Base-by-base conservation (phyloP, 2,888 invertebrate genomes). In the Empis stercorea region DNA sequence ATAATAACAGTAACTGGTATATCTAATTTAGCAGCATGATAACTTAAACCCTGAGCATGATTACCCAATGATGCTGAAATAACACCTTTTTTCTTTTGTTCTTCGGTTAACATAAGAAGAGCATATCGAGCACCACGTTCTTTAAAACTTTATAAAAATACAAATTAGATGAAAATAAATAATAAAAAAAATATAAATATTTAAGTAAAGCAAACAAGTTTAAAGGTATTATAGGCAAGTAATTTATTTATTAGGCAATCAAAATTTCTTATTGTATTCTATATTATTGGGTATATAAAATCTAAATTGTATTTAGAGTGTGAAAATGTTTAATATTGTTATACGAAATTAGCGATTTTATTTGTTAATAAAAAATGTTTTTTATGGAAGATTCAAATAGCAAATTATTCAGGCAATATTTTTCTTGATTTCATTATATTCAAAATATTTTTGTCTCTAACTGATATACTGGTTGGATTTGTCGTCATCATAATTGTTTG, bases 41-140 rank as follows among this genome's bases (percentile, higher is more conserved):
- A 91, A 54, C 83, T 80, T 42, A 89, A 14, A 45, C 61, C 62
- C 56, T 89, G 80, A 0, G 96, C 94, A 69, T 96, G 95, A 66
- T 95, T 96, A 1, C 95, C 95, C 46, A 94, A 76, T 0, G 93
- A 93, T 0, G 95, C 94, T 1, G 94, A 89, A 49, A 93, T 87
- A 0, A 95, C 91, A 2, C 95, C 95, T 4, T 66, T 71, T 46
- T 71, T 66, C 59, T 80, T 83, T 56, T 87, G 80, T 34, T 85
- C 83, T 46, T 78, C 73, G 2, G 80, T 70, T 4, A 95, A 71
- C 65, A 83, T 82, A 42, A 88, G 66, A 42, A 95, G 70, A 0
- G 89, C 84, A 61, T 89, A 88, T 14, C 93, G 73, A 0, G 95
- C 95, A 1, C 95, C 95, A 51, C 95, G 77, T 64, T 96, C 95